A percentile compares a stretch with the other conserved stretches of the same genome.
These are phyloP conservation scores for Linurgus olivaceus DNA, from an alignment of 2,797 vertebrate genomes.

Conservation along the genomic window DNA sequence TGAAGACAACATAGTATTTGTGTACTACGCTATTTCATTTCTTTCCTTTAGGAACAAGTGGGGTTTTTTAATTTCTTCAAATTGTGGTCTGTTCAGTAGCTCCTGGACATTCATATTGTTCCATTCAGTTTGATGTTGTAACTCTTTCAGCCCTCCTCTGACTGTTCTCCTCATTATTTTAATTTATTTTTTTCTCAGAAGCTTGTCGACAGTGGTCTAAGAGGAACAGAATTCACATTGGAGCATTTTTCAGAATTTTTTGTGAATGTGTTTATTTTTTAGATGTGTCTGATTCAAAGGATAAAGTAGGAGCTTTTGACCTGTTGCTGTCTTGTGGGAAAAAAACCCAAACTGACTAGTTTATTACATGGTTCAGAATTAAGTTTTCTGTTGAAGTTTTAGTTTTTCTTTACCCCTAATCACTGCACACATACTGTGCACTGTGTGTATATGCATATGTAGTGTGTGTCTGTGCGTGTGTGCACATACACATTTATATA, in stretches of 20 bases:
- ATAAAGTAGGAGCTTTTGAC: not conserved
- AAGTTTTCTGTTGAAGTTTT: not conserved
- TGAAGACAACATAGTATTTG: not conserved
- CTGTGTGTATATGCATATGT: not conserved
- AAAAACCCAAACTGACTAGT: not conserved
- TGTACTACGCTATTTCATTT: not conserved
- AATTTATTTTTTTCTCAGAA: not conserved
- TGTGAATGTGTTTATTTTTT: not conserved
- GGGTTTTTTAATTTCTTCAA: not conserved
- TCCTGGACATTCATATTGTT: not conserved
- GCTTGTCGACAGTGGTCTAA: not conserved
- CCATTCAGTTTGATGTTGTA: not conserved
- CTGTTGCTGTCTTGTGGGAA: not conserved
- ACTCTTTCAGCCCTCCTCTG: not conserved
- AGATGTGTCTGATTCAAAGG: not conserved
- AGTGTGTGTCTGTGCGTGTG: not conserved
- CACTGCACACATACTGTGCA: fast-evolving
- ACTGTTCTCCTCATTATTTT: not conserved
- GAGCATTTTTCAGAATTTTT: not conserved
- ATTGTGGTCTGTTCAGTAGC: not conserved
- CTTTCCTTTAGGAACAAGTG: not conserved
- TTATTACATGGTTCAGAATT: not conserved
- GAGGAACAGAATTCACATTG: not conserved
- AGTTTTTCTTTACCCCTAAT: not conserved
- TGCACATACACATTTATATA: fast-evolving